These are phyloP conservation scores for Bombylius major DNA, from an alignment of 2,888 invertebrate species.

Conservation along the genomic window DNA sequence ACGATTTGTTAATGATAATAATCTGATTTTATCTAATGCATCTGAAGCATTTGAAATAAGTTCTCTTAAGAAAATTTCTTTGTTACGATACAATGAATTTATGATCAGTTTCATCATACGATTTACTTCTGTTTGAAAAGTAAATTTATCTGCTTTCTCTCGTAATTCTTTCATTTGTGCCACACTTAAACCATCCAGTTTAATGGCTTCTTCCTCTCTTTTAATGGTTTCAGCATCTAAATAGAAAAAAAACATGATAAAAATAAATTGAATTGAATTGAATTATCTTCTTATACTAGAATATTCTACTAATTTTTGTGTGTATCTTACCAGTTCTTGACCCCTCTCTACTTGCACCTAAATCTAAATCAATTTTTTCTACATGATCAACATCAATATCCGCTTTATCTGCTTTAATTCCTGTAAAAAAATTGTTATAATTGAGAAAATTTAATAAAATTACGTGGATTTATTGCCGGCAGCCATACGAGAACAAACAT, in stretches of 20 bases:
- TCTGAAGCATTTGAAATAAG: slow-evolving; percentile 98
- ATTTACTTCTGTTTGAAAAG: slow-evolving; percentile 97
- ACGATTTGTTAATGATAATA: slow-evolving; percentile 81
- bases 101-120: slow-evolving; percentile 99
- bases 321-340: slow-evolving; percentile 66
- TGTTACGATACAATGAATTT: slow-evolving; percentile 96
- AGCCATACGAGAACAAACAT: no score
- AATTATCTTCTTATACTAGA: no score
- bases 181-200: slow-evolving; percentile 86
- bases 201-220: slow-evolving; percentile 93
- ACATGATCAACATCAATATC: slow-evolving; percentile 26
- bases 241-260: not conserved
- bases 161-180: slow-evolving; percentile 85
- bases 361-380: slow-evolving; percentile 59
- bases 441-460: not conserved
- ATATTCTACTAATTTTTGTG: no score
- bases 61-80: slow-evolving; percentile 97
- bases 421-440: slow-evolving; percentile 17
- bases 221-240: slow-evolving; percentile 78
- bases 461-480: no score
- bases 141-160: slow-evolving; percentile 75
- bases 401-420: slow-evolving; percentile 27
- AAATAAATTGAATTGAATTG: not conserved
- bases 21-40: slow-evolving; percentile 94
- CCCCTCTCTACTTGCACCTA: slow-evolving; percentile 75